These are phyloP conservation scores for Nasonia oneida DNA, from an alignment of 2,888 invertebrate species.

Conservation along the genomic window DNA sequence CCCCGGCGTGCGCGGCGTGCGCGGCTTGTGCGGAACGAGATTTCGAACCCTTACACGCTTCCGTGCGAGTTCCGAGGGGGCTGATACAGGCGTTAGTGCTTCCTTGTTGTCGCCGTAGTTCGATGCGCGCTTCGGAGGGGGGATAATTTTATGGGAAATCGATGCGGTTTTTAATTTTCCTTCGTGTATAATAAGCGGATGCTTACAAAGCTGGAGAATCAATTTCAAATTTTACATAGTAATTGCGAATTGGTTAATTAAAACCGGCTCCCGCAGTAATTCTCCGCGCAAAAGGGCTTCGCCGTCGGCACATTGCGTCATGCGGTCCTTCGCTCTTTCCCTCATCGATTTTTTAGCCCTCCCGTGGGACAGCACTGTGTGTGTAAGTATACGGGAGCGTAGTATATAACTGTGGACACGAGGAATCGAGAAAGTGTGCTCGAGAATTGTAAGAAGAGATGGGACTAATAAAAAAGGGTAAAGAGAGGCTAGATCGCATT, in stretches of 20 bases:
- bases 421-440: not conserved
- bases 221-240: no score
- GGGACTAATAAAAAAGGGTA: not conserved
- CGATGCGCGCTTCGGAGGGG: not conserved
- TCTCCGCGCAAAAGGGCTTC: not conserved
- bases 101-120: not conserved
- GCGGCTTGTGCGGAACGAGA: not conserved
- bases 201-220: no score
- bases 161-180: not conserved
- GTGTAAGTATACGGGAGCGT: no score
- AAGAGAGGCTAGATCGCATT: not conserved
- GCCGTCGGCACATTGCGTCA: not conserved
- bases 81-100: not conserved
- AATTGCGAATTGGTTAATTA: no score
- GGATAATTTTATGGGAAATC: not conserved
- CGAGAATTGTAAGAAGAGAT: not conserved
- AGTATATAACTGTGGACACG: not conserved
- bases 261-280: no score
- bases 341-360: not conserved
- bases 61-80: not conserved
- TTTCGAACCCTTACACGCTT: not conserved
- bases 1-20: not conserved
- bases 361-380: not conserved
- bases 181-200: not conserved
- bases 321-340: slow-evolving; percentile 1